Percentiles rank a stretch among this genome's conserved stretches.
These are phyloP conservation scores for Mormyrops boulengeri DNA, from an alignment of 2,797 vertebrate species.

Conservation along the genomic window DNA sequence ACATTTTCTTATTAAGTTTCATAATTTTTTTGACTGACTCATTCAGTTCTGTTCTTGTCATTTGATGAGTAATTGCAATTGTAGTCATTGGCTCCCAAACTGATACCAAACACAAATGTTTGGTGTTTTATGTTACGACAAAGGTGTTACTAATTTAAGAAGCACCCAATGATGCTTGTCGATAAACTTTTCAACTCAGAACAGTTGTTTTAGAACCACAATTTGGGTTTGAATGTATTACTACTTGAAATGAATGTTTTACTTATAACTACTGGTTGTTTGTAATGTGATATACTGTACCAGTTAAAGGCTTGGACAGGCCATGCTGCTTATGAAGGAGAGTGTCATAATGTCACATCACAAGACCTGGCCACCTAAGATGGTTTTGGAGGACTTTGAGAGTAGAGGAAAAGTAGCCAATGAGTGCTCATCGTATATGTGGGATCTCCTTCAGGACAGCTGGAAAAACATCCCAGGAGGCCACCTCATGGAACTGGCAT, in stretches of 20 bases:
- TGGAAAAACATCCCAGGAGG: background rate
- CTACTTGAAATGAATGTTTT: background rate
- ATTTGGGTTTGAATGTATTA: background rate
- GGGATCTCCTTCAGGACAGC: background rate
- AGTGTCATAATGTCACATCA: background rate
- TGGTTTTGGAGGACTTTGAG: background rate
- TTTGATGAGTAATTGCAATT: background rate
- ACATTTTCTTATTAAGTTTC: background rate
- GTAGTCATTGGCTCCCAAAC: background rate
- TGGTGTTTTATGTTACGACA: background rate
- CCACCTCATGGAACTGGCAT: background rate
- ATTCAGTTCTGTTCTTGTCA: background rate
- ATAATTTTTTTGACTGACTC: background rate
- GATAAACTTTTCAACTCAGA: background rate
- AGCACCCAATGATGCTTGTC: background rate
- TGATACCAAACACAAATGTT: background rate
- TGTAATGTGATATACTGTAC: background rate
- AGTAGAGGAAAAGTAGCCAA: background rate
- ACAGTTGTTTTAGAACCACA: background rate
- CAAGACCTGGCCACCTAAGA: background rate
- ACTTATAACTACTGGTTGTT: background rate
- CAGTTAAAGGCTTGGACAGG: background rate
- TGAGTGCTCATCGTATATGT: background rate
- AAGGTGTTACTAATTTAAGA: background rate
- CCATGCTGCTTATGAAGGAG: background rate